Percentiles rank a stretch among this genome's conserved stretches.
Evolutionary conservation across 1,140 invertebrate genomes (phyloP).

Genomic region (Pachypsylla venusta): DNA sequence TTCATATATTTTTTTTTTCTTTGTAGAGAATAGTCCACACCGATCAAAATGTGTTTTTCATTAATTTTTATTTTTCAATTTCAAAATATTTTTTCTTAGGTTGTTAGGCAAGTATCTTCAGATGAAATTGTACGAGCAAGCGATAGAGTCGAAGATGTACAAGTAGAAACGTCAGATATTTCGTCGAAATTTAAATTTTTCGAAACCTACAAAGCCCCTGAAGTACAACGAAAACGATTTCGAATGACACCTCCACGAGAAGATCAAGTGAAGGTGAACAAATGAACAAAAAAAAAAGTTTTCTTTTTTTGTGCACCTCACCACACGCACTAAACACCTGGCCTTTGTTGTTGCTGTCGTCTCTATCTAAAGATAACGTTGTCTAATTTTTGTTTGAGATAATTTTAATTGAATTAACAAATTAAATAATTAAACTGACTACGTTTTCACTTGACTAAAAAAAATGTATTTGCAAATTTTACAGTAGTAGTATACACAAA

Average conservation of each 20-base stretch:
- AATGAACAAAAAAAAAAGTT: too few species aligned
- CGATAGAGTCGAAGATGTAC: slow-evolving; percentile 55
- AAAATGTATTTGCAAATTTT: too few species aligned
- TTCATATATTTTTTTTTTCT: too few species aligned
- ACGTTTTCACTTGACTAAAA: too few species aligned
- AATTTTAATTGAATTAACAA: slow-evolving; percentile 2
- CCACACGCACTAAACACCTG: not conserved
- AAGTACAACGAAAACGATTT: slow-evolving; percentile 54
- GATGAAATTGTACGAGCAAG: slow-evolving; percentile 53
- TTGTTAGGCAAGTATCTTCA: slow-evolving; percentile 20
- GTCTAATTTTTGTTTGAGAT: slow-evolving; percentile 1
- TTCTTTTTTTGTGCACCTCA: not conserved
- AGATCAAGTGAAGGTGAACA: slow-evolving; percentile 44
- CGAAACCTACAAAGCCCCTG: slow-evolving; percentile 63
- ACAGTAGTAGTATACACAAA: too few species aligned
- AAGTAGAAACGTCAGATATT: slow-evolving; percentile 63
- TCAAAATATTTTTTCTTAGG: too few species aligned
- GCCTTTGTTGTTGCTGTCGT: not conserved
- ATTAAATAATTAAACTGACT: too few species aligned
- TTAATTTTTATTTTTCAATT: too few species aligned
- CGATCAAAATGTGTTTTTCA: too few species aligned
- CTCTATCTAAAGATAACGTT: not conserved
- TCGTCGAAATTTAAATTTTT: slow-evolving; percentile 79
- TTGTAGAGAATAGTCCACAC: too few species aligned
- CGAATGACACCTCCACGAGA: slow-evolving; percentile 74